Conservation (phyloP, 1,140 invertebrate species). For the Meloidogyne exigua region DNA sequence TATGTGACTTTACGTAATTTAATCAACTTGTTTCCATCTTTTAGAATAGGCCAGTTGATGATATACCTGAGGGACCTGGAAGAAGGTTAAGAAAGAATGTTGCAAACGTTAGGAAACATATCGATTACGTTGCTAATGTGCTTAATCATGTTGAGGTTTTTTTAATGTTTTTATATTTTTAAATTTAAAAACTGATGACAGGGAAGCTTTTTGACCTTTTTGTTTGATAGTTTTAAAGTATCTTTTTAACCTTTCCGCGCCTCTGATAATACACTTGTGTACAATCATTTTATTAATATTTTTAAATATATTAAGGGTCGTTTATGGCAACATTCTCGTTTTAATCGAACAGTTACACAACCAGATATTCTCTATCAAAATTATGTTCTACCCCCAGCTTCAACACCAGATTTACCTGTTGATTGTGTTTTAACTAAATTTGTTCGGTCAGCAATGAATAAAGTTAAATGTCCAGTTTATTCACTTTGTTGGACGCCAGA, state of each 20-base stretch:
- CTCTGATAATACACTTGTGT: no score
- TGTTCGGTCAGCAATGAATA: constrained; percentile 97
- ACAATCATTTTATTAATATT: neutral
- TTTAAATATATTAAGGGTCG: constrained; percentile 25
- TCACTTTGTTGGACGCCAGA: constrained; percentile 98
- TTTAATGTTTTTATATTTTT: constrained; percentile 5
- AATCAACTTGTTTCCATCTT: neutral
- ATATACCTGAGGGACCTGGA: constrained; percentile 47
- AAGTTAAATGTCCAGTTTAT: constrained; percentile 98
- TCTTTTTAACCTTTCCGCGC: no score
- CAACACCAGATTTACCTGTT: constrained; percentile 80
- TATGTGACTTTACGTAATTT: no score
- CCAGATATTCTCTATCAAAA: constrained; percentile 49
- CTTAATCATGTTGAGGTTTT: constrained; percentile 47
- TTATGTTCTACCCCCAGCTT: constrained; percentile 52
- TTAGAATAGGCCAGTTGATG: constrained; percentile 14
- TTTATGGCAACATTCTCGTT: constrained; percentile 38
- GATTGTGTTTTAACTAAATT: constrained; percentile 74
- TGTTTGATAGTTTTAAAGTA: no score
- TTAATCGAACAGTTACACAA: constrained; percentile 43
- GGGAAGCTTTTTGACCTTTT: no score
- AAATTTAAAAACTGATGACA: no score
- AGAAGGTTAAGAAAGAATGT: constrained; percentile 50
- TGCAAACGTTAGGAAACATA: constrained; percentile 53
- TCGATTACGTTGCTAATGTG: constrained; percentile 51